Evolutionary conservation across 2,888 invertebrate species (phyloP).

Genomic region (Nomada fucata): DNA sequence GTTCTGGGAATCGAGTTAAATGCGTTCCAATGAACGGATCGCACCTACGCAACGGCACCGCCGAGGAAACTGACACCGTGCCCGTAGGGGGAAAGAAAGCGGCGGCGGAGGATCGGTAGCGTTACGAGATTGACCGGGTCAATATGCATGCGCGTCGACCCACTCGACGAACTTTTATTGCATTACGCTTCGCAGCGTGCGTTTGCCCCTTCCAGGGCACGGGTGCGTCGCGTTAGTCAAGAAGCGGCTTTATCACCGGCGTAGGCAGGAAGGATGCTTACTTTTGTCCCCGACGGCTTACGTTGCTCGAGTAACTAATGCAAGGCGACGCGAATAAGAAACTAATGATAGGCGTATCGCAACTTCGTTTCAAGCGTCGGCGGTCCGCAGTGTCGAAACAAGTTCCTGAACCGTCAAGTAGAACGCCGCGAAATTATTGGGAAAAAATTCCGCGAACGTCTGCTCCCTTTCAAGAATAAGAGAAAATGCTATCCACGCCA

Average conservation of each 20-base stretch:
- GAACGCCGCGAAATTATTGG: background rate
- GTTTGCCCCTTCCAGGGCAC: slow-evolving; percentile 69
- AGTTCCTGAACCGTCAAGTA: background rate
- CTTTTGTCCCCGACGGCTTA: background rate
- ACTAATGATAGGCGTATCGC: no score
- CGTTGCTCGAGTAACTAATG: no score
- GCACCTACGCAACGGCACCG: slow-evolving; percentile 71
- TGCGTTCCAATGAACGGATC: slow-evolving; percentile 67
- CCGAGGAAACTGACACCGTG: slow-evolving; percentile 33
- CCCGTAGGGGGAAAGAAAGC: slow-evolving; percentile 24
- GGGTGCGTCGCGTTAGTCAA: slow-evolving; percentile 72
- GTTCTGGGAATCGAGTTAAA: slow-evolving; percentile 70
- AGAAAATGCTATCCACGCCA: slow-evolving; percentile 41
- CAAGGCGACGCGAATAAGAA: no score
- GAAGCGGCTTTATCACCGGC: slow-evolving; percentile 73
- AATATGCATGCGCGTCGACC: slow-evolving; percentile 82
- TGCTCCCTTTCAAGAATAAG: background rate
- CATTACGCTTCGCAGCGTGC: slow-evolving; percentile 77
- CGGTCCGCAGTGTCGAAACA: no score
- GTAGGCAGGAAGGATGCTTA: slow-evolving; percentile 71
- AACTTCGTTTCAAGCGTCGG: no score
- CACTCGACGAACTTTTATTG: slow-evolving; percentile 82
- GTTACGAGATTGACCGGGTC: slow-evolving; percentile 80
- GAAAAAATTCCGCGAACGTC: background rate
- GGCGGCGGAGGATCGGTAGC: slow-evolving; percentile 76